A percentile compares a stretch with the other conserved stretches of the same genome.
Evolutionary conservation across 2,888 invertebrate genomes (phyloP).

Genomic region (Eupithecia dodoneata): DNA sequence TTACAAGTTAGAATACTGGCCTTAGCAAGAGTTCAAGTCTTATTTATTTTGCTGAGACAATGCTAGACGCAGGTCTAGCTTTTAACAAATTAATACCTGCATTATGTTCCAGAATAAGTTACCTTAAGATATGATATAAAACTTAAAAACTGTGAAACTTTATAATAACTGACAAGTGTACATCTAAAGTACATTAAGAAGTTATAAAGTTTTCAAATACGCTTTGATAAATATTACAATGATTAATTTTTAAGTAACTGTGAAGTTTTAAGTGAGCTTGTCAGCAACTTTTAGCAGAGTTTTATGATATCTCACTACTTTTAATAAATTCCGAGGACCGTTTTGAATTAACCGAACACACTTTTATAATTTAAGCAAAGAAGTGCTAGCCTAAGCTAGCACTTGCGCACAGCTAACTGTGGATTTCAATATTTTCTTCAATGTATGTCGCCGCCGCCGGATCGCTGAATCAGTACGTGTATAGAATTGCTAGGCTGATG

Average conservation of each 20-base stretch:
- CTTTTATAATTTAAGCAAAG: not conserved
- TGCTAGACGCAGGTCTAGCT: not conserved
- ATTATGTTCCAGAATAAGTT: conserved; percentile 27
- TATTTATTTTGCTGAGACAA: not conserved
- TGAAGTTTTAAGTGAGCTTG: conserved; percentile 20
- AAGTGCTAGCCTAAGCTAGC: not conserved
- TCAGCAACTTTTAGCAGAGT: conserved; percentile 9
- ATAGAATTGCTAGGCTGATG: no score
- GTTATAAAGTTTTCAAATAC: conserved; percentile 39
- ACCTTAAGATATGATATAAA: not conserved
- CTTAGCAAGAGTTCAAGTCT: not conserved
- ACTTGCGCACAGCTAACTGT: not conserved
- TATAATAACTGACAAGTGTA: conserved; percentile 34
- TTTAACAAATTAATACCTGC: conserved; percentile 27
- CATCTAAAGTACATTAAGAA: conserved; percentile 42
- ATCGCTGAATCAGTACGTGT: no score
- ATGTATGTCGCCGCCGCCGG: no score
- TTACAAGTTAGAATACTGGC: conserved; percentile 51
- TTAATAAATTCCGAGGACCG: conserved; percentile 9
- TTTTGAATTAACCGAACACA: not conserved
- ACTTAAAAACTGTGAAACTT: conserved; percentile 35
- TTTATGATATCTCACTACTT: conserved; percentile 7
- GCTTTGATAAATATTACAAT: conserved; percentile 35
- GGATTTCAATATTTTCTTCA: not conserved
- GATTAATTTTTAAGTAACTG: conserved; percentile 12